phyloP scores from a whole-genome alignment of 2,888 invertebrate genomes.

The Tenthredo scrophulariae region DNA sequence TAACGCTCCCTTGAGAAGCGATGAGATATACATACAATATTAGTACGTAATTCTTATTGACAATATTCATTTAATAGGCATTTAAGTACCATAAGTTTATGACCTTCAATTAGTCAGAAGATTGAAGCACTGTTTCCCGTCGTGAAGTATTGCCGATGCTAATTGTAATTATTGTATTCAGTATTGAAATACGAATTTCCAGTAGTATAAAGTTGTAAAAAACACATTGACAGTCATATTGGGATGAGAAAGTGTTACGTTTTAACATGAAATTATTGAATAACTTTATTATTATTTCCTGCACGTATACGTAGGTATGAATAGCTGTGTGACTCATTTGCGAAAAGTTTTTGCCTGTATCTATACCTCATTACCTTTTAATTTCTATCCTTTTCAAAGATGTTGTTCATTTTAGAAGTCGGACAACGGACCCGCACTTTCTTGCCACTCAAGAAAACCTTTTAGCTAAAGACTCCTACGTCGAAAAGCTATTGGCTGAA shows the following conservation, averaged over 20 bases:
- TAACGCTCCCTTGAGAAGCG: not conserved
- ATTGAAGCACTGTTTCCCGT: not conserved
- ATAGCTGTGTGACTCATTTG: not conserved
- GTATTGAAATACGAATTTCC: not conserved
- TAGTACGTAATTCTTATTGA: not conserved
- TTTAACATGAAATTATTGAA: not conserved
- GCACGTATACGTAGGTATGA: not conserved
- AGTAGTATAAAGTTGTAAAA: not conserved
- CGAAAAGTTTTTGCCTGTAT: not conserved
- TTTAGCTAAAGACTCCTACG: conserved; percentile 7
- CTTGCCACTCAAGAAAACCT: not conserved
- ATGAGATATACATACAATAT: not conserved
- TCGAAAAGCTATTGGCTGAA: not conserved
- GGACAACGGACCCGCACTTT: conserved; percentile 1
- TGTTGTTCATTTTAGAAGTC: not conserved
- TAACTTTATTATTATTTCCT: not conserved
- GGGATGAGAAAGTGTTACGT: not conserved
- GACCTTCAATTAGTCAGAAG: not conserved
- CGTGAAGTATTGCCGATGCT: not conserved
- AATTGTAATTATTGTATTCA: not conserved
- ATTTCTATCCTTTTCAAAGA: not conserved
- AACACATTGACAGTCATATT: not conserved
- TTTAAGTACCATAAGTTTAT: not conserved
- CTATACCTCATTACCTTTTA: not conserved
- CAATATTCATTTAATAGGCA: not conserved